Evolutionary conservation across 2,888 invertebrate species (phyloP).

Genomic region (Plemyria rubiginata): DNA sequence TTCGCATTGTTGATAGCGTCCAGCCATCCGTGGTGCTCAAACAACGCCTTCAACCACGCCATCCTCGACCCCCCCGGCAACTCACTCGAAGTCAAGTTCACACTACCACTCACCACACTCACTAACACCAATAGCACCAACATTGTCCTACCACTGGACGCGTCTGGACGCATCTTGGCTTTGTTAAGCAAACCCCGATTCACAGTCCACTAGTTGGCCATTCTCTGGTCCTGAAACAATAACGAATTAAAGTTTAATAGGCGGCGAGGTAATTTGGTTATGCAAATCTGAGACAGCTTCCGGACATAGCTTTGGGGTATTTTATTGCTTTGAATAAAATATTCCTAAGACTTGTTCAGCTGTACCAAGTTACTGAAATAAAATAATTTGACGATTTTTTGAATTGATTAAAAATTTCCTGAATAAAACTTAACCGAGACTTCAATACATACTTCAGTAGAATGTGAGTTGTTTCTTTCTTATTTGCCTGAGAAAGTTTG

Average conservation of each 20-base stretch:
- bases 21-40: constrained; percentile 87
- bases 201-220: constrained; percentile 33
- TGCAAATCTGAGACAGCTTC: constrained; percentile 16
- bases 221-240: constrained; percentile 49
- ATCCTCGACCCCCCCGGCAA: constrained; percentile 73
- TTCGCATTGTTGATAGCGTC: constrained; percentile 76
- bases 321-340: constrained; percentile 1
- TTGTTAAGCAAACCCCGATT: constrained; percentile 29
- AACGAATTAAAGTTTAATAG: constrained; percentile 33
- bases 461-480: not conserved
- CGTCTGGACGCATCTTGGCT: constrained; percentile 45
- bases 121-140: constrained; percentile 69
- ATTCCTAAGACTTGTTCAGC: not conserved
- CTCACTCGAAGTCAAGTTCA: constrained; percentile 57
- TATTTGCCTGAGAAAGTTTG: constrained; percentile 1
- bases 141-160: constrained; percentile 56
- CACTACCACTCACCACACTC: constrained; percentile 72
- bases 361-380: not conserved
- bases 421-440: no score
- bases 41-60: constrained; percentile 87
- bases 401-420: no score
- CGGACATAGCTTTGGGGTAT: not conserved
- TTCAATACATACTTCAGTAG: no score
- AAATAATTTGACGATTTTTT: no score
- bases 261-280: constrained; percentile 19